Conservation (phyloP, 2,797 vertebrate genomes). For the Notolabrus celidotus region DNA sequence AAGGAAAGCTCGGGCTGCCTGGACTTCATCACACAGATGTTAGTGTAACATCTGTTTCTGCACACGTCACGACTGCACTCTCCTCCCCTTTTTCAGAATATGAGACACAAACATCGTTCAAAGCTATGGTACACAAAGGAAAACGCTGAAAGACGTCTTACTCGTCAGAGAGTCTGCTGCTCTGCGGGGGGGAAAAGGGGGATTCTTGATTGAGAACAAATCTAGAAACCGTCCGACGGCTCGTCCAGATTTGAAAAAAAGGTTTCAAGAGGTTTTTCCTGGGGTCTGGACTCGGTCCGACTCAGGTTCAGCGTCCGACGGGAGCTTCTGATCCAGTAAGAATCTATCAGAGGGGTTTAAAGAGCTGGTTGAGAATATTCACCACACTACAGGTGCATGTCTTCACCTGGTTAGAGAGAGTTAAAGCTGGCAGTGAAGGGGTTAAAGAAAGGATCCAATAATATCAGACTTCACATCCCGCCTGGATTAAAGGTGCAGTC, state of each 20-base stretch:
- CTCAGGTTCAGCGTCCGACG: slow-evolving; percentile 30
- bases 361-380: too few species aligned
- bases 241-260: slow-evolving; percentile 21
- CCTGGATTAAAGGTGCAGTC: too few species aligned
- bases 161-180: slow-evolving; percentile 24
- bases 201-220: slow-evolving; percentile 40
- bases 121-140: slow-evolving; percentile 62
- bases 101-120: slow-evolving; percentile 51
- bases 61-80: too few species aligned
- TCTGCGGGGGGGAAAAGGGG: neutral
- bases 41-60: slow-evolving; percentile 34
- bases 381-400: too few species aligned
- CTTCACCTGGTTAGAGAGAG: too few species aligned
- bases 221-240: slow-evolving; percentile 46
- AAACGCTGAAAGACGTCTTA: slow-evolving; percentile 32
- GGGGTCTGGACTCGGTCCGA: slow-evolving; percentile 46
- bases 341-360: neutral
- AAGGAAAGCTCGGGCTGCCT: slow-evolving; percentile 37
- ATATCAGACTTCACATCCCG: too few species aligned
- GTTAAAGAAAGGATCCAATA: too few species aligned
- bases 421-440: too few species aligned
- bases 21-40: slow-evolving; percentile 34
- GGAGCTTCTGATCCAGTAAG: slow-evolving; percentile 37
- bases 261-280: slow-evolving; percentile 29
- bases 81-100: slow-evolving; percentile 34